A percentile compares a stretch with the other conserved stretches of the same genome.
phyloP scores from a whole-genome alignment of 2,113 vertebrate species.

The Pteronura brasiliensis region DNA sequence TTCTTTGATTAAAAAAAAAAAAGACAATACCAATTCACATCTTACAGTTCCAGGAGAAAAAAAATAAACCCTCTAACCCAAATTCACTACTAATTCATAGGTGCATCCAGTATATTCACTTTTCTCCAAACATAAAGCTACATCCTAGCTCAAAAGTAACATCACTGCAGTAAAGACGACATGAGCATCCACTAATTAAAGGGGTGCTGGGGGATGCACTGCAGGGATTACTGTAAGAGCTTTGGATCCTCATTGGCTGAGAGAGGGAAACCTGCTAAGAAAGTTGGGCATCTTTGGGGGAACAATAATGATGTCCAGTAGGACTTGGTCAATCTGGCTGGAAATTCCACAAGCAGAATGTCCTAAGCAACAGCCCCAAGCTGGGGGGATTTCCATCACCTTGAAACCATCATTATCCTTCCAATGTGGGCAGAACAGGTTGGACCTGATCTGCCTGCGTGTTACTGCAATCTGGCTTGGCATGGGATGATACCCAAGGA shows the following conservation, averaged over 20 bases:
- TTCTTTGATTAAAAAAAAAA: slow-evolving; percentile 28
- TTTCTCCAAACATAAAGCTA: neutral
- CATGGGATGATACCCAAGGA: slow-evolving; percentile 30
- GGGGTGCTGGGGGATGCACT: neutral
- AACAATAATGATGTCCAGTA: neutral
- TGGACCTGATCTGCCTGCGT: slow-evolving; percentile 50
- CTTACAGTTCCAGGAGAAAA: neutral
- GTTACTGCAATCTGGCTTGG: neutral
- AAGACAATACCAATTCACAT: slow-evolving; percentile 29
- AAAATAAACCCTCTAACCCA: neutral
- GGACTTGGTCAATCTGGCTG: slow-evolving; percentile 22
- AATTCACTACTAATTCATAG: neutral
- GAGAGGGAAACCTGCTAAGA: slow-evolving; percentile 49
- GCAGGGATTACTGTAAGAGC: neutral
- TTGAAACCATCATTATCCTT: slow-evolving; percentile 46
- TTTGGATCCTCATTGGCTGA: slow-evolving; percentile 22
- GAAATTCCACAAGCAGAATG: slow-evolving; percentile 49
- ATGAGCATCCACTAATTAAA: slow-evolving; percentile 36
- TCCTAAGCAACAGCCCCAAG: neutral
- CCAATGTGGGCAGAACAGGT: slow-evolving; percentile 44
- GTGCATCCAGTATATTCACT: neutral
- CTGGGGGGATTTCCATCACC: slow-evolving; percentile 31
- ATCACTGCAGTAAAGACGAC: slow-evolving; percentile 22
- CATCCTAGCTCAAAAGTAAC: neutral
- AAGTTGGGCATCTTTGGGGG: slow-evolving; percentile 44